phyloP scores from a whole-genome alignment of 2,113 vertebrate species.

The Acinonyx jubatus region DNA sequence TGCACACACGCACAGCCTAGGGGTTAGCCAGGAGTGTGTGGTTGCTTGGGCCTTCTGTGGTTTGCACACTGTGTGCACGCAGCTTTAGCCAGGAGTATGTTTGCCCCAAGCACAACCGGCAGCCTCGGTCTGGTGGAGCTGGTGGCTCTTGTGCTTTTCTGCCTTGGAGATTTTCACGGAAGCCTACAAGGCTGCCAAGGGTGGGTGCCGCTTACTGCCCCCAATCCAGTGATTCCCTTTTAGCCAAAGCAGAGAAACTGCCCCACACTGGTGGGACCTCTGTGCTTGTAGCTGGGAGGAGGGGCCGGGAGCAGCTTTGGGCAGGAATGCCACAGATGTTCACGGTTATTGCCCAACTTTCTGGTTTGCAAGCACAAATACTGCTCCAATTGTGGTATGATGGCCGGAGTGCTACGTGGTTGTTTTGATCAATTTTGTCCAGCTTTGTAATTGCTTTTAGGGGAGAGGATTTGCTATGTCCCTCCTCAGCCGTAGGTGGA shows the following conservation, averaged over 20 bases:
- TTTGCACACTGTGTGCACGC: not conserved
- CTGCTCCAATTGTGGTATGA: not conserved
- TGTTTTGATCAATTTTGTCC: not conserved
- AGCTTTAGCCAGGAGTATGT: not conserved
- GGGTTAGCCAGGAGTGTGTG: not conserved
- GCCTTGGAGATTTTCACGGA: not conserved
- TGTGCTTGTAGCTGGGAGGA: not conserved
- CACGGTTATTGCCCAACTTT: not conserved
- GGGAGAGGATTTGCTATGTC: not conserved
- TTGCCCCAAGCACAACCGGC: not conserved
- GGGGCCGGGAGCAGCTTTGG: fast-evolving
- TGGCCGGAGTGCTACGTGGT: not conserved
- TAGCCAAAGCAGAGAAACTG: not conserved
- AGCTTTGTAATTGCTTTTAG: not conserved
- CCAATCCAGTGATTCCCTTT: not conserved
- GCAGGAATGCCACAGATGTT: not conserved
- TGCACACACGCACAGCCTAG: no score
- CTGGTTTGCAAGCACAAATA: not conserved
- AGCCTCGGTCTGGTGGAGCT: not conserved
- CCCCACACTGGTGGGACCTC: not conserved
- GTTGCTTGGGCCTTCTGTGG: not conserved
- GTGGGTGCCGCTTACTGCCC: no score
- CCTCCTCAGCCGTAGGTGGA: not conserved
- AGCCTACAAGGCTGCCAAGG: not conserved
- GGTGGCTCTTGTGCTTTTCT: not conserved